Base-by-base conservation (phyloP, 1,140 invertebrate genomes). In the Oscheius sp. region DNA sequence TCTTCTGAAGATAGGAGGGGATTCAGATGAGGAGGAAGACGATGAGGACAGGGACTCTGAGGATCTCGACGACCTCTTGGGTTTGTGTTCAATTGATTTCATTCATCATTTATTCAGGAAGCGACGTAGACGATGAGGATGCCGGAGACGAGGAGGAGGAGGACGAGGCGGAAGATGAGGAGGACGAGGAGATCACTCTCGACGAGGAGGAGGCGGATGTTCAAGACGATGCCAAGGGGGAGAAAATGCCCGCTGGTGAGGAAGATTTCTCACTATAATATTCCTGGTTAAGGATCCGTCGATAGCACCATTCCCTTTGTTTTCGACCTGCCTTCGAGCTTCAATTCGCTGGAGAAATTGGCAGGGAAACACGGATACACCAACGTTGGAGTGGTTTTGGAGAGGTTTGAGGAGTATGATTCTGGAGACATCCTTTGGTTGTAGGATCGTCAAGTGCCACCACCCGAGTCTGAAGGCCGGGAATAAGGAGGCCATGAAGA, bases 401-500 rank as follows among this genome's bases (percentile, higher is more conserved):
- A 68, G 28, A 64, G 61, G 49, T 68, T 26, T 3, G 15, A 32
- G 10, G 3, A 15, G 13, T 29, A 13, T 29, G 15, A 32, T 62
- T 62, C 29, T 32, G 26, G 62, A 7, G 59, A 67, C 10, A 63
- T 13, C 36, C 36, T 46, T 59, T 66, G n/a, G n/a, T n/a, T n/a
- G 13, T 31, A 68, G 72, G 68, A 38, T 77, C 20, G 46, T 71
- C 15, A 77, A 76, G 35, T 76, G 73, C 68, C 68, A 77, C 31
- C 76, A 77, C 77, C 76, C 76, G 15, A 71, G 76, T 49, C 63
- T 78, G 3, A 77, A 78, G 68, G 75, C 73, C n/a, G 77, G 77
- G 18, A 78, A 78, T 45, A 78, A 78, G 35, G 63, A 78, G 7
- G 3, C 42, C 2, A 31, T 78, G 31, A 64, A 65, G 15, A 78